These are phyloP conservation scores for Beris chalybata DNA, from an alignment of 2,888 invertebrate genomes.

Conservation along the genomic window DNA sequence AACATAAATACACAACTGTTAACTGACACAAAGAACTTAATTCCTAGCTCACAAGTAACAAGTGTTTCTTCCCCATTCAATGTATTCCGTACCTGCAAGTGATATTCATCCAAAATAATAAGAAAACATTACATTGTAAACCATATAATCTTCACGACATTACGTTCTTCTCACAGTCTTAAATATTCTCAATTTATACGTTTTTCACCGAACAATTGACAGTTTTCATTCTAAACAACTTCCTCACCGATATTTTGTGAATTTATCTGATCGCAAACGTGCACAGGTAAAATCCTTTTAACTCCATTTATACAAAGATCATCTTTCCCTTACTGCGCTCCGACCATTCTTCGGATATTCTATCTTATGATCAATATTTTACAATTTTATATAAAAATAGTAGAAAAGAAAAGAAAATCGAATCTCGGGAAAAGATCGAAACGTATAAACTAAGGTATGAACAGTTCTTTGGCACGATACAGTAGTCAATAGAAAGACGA, in stretches of 20 bases:
- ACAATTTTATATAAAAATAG: not conserved
- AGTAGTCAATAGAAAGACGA: constrained; percentile 25
- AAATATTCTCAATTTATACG: too few species aligned
- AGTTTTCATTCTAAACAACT: constrained; percentile 8
- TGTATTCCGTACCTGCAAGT: too few species aligned
- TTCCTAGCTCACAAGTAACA: too few species aligned
- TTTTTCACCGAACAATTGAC: too few species aligned
- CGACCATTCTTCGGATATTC: not conserved
- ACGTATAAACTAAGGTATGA: constrained; percentile 21
- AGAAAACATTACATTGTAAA: too few species aligned
- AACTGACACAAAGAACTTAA: too few species aligned
- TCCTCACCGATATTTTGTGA: constrained; percentile 25
- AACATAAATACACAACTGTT: too few species aligned
- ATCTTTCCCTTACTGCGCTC: constrained; percentile 8
- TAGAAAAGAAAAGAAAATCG: not conserved
- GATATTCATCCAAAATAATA: too few species aligned
- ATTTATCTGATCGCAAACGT: constrained; percentile 26
- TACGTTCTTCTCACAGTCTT: too few species aligned
- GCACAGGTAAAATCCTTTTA: not conserved
- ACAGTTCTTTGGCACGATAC: constrained; percentile 29
- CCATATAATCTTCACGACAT: too few species aligned
- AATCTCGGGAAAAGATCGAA: constrained; percentile 29
- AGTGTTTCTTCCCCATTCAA: too few species aligned
- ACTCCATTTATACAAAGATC: not conserved
- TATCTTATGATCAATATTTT: constrained; percentile 28